Evolutionary conservation across 1,140 invertebrate species (phyloP), one percentile per base, ranked within the genome.

Genomic region (Akabosia matsudoensis): DNA sequence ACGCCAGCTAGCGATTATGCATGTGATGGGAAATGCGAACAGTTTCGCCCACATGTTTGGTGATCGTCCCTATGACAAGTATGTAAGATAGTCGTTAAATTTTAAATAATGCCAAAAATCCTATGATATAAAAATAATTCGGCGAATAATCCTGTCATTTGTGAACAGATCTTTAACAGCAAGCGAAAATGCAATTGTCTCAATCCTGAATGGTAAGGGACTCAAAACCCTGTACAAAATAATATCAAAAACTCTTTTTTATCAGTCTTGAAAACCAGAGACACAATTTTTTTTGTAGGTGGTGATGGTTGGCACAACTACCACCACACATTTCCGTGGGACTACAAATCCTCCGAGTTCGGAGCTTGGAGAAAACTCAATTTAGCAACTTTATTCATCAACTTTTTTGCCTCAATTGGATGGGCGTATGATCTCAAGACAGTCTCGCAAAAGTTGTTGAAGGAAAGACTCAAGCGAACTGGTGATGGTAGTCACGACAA

Each of bases 351-450:
- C 18, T 89, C 90, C 54, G 92, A 93, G 81, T 34, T 70, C 33
- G 67, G 67, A 22, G 10, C 16, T 13, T 34, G 14, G 10, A 10
- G 18, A 10, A 87, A 87, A 18, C 83, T 91, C 7, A 97, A 97
- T 82, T 85, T 91, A 51, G 96, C 95, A 0, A 93, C 92, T 0
- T 87, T 88, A 0, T 89, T 95, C 77, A 93, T 97, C 82, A 93
- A 97, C 82, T 85, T 91, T 18, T 92, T 92, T 82, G 90, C 91
- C 0, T 86, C 85, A 78, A 85, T 94, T 33, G 95, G 92, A 24
- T 88, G 87, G 86, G 92, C 90, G 0, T 92, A 92, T 78, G 92
- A 93, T 79, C 82, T 91, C 52, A 92, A 92, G 82, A 89, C 85
- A 1, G 91, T 91, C 0, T 86, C 88, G 0, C 73, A 84, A 0